Conservation (phyloP, 2,888 invertebrate species). For the Petrophora chlorosata region DNA sequence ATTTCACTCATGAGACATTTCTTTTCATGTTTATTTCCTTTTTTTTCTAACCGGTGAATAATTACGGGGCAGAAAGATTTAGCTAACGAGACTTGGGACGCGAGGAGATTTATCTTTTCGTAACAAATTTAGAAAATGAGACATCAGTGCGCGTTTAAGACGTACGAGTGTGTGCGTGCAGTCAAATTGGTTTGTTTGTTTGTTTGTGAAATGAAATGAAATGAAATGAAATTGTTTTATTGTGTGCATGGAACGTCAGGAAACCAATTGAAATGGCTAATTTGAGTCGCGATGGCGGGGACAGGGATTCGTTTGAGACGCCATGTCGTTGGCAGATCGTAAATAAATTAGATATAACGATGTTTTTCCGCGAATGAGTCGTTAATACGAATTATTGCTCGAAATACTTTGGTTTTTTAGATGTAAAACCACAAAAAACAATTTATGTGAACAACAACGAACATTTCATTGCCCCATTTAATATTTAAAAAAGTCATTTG, state of each 20-base stretch:
- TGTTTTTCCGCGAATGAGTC: slow-evolving; percentile 43
- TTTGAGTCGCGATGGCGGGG: slow-evolving; percentile 61
- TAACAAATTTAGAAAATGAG: slow-evolving; percentile 82
- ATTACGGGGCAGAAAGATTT: slow-evolving; percentile 76
- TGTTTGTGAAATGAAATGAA: slow-evolving; percentile 58
- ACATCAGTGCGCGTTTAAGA: slow-evolving; percentile 66
- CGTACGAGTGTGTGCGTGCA: slow-evolving; percentile 44
- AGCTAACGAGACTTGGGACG: slow-evolving; percentile 77
- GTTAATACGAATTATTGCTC: slow-evolving; percentile 51
- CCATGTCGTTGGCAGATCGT: slow-evolving; percentile 60
- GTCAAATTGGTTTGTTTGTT: slow-evolving; percentile 50
- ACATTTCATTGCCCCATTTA: slow-evolving; percentile 7
- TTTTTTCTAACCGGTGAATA: slow-evolving; percentile 66
- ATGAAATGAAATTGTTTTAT: slow-evolving; percentile 74
- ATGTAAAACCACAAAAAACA: slow-evolving; percentile 9
- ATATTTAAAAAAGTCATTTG: background rate
- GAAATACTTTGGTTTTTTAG: slow-evolving; percentile 24
- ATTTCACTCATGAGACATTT: slow-evolving; percentile 67
- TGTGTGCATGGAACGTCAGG: slow-evolving; percentile 57
- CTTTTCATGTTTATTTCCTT: slow-evolving; percentile 73
- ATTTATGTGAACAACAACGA: slow-evolving; percentile 7
- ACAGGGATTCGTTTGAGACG: slow-evolving; percentile 46
- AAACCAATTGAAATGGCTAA: slow-evolving; percentile 74
- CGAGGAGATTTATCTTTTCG: slow-evolving; percentile 79
- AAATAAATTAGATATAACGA: slow-evolving; percentile 61